Conservation (phyloP, 2,888 invertebrate species). For the Caenorhabditis zanzibari region DNA sequence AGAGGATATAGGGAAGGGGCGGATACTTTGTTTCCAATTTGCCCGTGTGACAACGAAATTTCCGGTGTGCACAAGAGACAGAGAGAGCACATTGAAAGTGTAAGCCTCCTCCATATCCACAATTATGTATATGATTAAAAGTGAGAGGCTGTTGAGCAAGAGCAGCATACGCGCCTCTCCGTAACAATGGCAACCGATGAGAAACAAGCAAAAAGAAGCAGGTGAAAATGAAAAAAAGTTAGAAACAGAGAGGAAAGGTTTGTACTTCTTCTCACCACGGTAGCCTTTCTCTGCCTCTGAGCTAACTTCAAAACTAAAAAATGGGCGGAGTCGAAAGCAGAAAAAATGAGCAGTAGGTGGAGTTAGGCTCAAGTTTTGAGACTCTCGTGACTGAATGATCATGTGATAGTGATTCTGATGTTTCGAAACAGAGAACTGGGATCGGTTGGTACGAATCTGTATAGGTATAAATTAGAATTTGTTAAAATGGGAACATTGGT, state of each 20-base stretch:
- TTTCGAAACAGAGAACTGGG: not conserved
- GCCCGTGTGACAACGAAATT: constrained; percentile 54
- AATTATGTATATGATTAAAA: constrained; percentile 54
- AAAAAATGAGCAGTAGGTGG: constrained; percentile 28
- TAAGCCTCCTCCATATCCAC: constrained; percentile 16
- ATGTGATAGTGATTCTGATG: not conserved
- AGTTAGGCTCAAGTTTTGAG: not conserved
- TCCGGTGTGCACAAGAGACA: constrained; percentile 38
- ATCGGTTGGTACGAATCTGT: not conserved
- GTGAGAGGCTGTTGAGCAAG: not conserved
- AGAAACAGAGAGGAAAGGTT: not conserved
- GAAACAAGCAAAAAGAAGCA: constrained; percentile 39
- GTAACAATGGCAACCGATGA: constrained; percentile 60
- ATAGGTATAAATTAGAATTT: not conserved
- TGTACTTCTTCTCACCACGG: constrained; percentile 27
- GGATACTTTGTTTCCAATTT: constrained; percentile 48
- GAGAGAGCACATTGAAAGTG: constrained; percentile 20
- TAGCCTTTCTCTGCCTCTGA: constrained; percentile 17
- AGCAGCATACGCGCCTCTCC: constrained; percentile 13
- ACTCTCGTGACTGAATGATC: constrained; percentile 3
- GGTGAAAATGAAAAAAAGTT: constrained; percentile 45
- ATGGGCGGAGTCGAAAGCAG: constrained; percentile 21
- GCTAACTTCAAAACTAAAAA: constrained; percentile 16
- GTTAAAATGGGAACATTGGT: not conserved
- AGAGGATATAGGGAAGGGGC: constrained; percentile 24